These are phyloP conservation scores for Catharus bicknelli DNA, from an alignment of 2,113 vertebrate genomes.

Conservation along the genomic window DNA sequence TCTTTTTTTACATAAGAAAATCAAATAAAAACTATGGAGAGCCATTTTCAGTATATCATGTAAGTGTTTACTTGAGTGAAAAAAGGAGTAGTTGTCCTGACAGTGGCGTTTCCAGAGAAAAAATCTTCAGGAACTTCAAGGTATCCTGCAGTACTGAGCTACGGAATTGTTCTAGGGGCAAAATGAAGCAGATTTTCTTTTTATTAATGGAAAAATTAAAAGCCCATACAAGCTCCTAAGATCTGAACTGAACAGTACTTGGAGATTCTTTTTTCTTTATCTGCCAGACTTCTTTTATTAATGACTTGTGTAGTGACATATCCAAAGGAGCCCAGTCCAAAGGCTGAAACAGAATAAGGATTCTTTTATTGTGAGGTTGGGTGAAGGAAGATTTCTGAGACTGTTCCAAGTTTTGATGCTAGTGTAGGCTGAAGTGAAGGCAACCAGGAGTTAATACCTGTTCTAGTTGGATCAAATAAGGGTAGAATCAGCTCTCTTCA, in stretches of 20 bases:
- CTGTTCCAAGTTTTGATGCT: not conserved
- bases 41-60: rapidly evolving
- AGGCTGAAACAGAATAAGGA: not conserved
- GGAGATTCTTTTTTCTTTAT: not conserved
- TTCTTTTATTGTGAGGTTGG: not conserved
- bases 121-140: not conserved
- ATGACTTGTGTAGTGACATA: not conserved
- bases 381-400: not conserved
- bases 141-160: not conserved
- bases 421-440: not conserved
- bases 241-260: not conserved
- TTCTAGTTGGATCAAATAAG: not conserved
- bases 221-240: rapidly evolving
- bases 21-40: not conserved
- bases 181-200: not conserved
- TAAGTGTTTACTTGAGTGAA: not conserved
- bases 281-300: not conserved
- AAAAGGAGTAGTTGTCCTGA: not conserved
- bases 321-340: not conserved
- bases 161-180: not conserved
- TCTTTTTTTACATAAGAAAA: not conserved
- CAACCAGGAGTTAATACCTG: not conserved
- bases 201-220: not conserved
- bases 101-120: not conserved
- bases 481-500: not conserved